Conservation (phyloP, 2,797 vertebrate species). For the Gouania willdenowi region DNA sequence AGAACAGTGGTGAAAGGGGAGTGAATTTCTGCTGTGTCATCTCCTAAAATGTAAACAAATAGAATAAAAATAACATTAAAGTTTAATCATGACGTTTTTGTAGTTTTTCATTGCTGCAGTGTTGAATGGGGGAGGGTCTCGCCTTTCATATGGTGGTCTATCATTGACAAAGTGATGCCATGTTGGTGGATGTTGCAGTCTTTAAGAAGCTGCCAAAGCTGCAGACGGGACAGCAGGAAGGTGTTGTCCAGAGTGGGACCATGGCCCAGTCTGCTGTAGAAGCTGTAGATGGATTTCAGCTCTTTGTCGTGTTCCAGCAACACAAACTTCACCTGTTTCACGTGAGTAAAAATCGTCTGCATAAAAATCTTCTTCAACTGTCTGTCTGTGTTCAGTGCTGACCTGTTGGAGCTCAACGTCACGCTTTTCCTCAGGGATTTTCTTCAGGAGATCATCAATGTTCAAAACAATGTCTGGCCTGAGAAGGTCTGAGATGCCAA, state of each 20-base stretch:
- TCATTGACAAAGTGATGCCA: slow-evolving; percentile 71
- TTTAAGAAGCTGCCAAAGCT: slow-evolving; percentile 90
- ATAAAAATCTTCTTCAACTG: too few relatives aligned
- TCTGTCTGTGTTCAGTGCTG: slow-evolving; percentile 1
- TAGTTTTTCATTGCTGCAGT: too few relatives aligned
- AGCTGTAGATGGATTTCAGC: slow-evolving; percentile 79
- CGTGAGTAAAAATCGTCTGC: neutral
- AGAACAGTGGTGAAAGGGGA: slow-evolving; percentile 76
- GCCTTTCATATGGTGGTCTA: too few relatives aligned
- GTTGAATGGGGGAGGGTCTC: too few relatives aligned
- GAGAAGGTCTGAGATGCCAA: slow-evolving; percentile 19
- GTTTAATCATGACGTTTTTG: too few relatives aligned
- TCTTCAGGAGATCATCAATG: slow-evolving; percentile 67
- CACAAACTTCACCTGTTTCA: slow-evolving; percentile 78
- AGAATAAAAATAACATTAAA: too few relatives aligned
- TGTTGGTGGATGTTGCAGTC: slow-evolving; percentile 83
- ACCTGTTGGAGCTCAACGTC: slow-evolving; percentile 79
- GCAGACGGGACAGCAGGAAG: slow-evolving; percentile 80
- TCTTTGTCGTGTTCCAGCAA: slow-evolving; percentile 72
- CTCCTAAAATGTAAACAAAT: slow-evolving; percentile 42
- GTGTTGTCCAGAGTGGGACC: slow-evolving; percentile 66
- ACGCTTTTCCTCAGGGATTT: slow-evolving; percentile 61
- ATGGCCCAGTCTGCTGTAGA: slow-evolving; percentile 84
- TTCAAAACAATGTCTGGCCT: slow-evolving; percentile 73
- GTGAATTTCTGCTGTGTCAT: slow-evolving; percentile 60